A percentile compares a stretch with the other conserved stretches of the same genome.
Conservation (phyloP, 2,113 vertebrate genomes). For the Bungarus multicinctus region DNA sequence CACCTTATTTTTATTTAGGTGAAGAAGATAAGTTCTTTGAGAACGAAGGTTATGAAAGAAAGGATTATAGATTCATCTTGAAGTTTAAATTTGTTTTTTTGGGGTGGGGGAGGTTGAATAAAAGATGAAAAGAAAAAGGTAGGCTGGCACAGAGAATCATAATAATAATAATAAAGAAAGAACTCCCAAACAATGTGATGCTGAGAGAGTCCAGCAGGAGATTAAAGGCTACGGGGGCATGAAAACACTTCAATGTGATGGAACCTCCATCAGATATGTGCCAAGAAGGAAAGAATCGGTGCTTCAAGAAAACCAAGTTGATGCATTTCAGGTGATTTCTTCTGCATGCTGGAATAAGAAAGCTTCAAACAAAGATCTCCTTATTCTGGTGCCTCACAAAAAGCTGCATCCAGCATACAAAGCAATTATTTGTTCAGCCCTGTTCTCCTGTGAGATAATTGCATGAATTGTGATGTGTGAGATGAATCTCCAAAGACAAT, state of each 20-base stretch:
- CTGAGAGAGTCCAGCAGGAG: not conserved
- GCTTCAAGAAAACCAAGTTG: not conserved
- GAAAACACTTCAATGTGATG: not conserved
- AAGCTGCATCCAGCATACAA: conserved; percentile 10
- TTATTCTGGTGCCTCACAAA: not conserved
- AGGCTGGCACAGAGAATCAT: not conserved
- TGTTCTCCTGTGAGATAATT: not conserved
- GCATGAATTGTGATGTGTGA: not conserved
- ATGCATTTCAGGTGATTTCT: conserved; percentile 21
- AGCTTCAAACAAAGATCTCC: conserved; percentile 9
- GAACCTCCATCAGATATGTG: not conserved
- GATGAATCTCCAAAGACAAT: not conserved
- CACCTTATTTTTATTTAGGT: conserved; percentile 1
- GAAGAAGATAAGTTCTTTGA: not conserved
- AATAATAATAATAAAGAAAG: not conserved
- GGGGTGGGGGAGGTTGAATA: not conserved
- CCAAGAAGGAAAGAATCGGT: not conserved
- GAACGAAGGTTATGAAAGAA: not conserved
- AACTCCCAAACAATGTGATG: not conserved
- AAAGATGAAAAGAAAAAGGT: accelerated
- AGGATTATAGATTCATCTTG: not conserved
- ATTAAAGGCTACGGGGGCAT: not conserved
- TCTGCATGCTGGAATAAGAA: not conserved
- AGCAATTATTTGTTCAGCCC: conserved; percentile 21
- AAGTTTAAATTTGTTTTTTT: not conserved